Conservation (phyloP, 92 coral and sea anemone species). For the Palythoa heliodiscus region DNA sequence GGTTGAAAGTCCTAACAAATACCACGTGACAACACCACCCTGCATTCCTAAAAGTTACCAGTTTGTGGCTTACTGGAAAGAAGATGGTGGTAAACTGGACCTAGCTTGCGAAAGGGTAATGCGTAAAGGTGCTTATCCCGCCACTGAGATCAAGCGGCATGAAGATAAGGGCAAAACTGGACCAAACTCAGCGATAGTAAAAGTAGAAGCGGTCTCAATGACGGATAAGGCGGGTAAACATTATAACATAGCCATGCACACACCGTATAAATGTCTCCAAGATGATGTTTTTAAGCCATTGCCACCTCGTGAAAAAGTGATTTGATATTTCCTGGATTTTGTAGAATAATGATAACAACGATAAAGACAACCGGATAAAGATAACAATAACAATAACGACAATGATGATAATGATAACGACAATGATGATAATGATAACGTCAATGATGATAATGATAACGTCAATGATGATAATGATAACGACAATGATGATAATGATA, state of each 20-base stretch:
- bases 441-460: too few relatives aligned
- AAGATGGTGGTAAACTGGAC: constrained; percentile 56
- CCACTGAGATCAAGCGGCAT: constrained; percentile 73
- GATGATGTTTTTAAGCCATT: too few relatives aligned
- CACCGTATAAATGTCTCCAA: too few relatives aligned
- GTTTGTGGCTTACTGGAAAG: constrained; percentile 82
- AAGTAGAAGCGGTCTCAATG: constrained; percentile 60
- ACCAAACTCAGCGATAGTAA: constrained; percentile 59
- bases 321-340: too few relatives aligned
- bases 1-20: constrained; percentile 62
- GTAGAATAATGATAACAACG: too few relatives aligned
- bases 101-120: constrained; percentile 82
- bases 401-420: too few relatives aligned
- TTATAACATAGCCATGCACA: neutral
- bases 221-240: constrained; percentile 39
- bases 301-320: too few relatives aligned
- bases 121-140: constrained; percentile 83
- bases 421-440: too few relatives aligned
- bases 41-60: constrained; percentile 72
- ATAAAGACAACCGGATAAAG: too few relatives aligned
- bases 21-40: constrained; percentile 58
- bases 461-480: too few relatives aligned
- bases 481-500: too few relatives aligned
- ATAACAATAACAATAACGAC: too few relatives aligned
- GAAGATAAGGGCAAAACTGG: constrained; percentile 64